These are phyloP conservation scores for Ophiodon elongatus DNA, from an alignment of 2,113 vertebrate species.

Conservation along the genomic window DNA sequence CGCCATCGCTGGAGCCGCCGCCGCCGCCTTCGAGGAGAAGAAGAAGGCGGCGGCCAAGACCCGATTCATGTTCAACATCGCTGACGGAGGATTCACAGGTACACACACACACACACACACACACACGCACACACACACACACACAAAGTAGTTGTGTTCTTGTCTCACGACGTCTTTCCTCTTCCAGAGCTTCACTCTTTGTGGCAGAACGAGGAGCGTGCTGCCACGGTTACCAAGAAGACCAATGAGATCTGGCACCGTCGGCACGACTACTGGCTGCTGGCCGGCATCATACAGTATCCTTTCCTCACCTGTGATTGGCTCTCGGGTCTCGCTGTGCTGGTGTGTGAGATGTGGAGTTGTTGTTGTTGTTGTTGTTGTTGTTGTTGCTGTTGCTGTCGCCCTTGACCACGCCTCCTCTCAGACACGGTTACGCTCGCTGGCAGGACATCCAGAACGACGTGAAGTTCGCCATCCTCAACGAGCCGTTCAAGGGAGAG, in stretches of 20 bases:
- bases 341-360: too few relatives aligned
- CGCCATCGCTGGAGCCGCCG: not conserved
- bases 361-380: too few relatives aligned
- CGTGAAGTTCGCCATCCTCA: slow-evolving; percentile 96
- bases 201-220: slow-evolving; percentile 98
- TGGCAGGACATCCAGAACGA: slow-evolving; percentile 99
- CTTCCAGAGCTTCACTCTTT: slow-evolving; percentile 94
- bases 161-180: not conserved
- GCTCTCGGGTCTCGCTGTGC: not conserved
- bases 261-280: slow-evolving; percentile 97
- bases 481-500: slow-evolving; percentile 98
- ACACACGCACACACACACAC: not conserved
- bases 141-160: not conserved
- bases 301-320: slow-evolving; percentile 78
- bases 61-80: slow-evolving; percentile 99
- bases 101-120: not conserved
- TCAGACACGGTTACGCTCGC: slow-evolving; percentile 97
- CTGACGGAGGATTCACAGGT: slow-evolving; percentile 99
- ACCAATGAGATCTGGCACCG: slow-evolving; percentile 99
- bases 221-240: slow-evolving; percentile 97
- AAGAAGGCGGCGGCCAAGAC: slow-evolving; percentile 90
- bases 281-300: slow-evolving; percentile 99
- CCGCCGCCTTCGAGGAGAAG: slow-evolving; percentile 76
- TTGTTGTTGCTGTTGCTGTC: not conserved
- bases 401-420: slow-evolving; percentile 81